Percentiles rank a stretch among this genome's conserved stretches.
phyloP scores from a whole-genome alignment of 2,888 invertebrate genomes.

The Alloplasta piceator region DNA sequence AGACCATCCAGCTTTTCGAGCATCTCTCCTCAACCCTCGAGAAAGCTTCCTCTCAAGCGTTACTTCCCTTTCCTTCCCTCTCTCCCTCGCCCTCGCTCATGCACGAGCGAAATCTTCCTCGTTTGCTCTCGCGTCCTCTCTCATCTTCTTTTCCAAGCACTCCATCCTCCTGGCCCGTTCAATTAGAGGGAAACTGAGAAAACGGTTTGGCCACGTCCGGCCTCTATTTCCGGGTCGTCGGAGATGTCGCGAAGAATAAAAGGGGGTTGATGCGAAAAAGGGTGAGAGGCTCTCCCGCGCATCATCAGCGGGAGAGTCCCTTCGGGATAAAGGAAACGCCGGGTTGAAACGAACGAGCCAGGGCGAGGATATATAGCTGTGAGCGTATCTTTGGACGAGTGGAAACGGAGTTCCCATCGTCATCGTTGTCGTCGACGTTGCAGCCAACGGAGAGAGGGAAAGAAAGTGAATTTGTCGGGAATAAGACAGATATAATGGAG shows the following conservation, averaged over 20 bases:
- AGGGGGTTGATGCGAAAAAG: conserved; percentile 18
- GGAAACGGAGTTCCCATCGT: conserved; percentile 29
- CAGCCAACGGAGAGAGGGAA: not conserved
- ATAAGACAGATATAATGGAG: conserved; percentile 30
- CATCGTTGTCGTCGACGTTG: conserved; percentile 19
- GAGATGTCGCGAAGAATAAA: conserved; percentile 41
- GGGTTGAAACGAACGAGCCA: not conserved
- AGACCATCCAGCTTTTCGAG: conserved; percentile 62
- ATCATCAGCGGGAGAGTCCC: conserved; percentile 7
- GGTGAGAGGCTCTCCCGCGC: not conserved
- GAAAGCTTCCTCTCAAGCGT: conserved; percentile 12
- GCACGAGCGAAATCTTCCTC: conserved; percentile 32
- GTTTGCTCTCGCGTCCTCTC: conserved; percentile 2
- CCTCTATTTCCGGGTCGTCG: conserved; percentile 50
- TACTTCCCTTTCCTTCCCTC: not conserved
- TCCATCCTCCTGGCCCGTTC: conserved; percentile 67
- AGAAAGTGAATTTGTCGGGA: conserved; percentile 41
- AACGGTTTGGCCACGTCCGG: conserved; percentile 64
- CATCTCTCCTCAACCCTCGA: conserved; percentile 60
- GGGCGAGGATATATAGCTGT: conserved; percentile 11
- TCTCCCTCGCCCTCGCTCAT: conserved; percentile 40
- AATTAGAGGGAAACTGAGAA: conserved; percentile 73
- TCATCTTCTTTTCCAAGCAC: conserved; percentile 49
- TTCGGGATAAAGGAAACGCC: conserved; percentile 19
- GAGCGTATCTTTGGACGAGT: not conserved